Conservation (phyloP, 2,888 invertebrate genomes). For the Torymus texanus region DNA sequence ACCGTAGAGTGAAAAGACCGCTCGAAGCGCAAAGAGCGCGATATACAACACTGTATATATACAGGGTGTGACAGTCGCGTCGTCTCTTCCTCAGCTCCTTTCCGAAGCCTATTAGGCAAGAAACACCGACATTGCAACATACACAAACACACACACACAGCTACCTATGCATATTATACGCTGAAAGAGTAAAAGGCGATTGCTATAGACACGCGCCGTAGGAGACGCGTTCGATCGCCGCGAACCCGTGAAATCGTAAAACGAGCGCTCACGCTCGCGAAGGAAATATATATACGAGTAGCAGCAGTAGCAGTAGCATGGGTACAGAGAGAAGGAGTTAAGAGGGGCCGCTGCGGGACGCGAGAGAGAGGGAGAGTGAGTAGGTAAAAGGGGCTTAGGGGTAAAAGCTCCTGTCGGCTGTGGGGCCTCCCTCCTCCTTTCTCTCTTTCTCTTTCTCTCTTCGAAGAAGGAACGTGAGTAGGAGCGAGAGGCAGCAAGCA, state of each 20-base stretch:
- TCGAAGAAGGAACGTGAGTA: no score
- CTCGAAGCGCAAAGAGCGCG: no score
- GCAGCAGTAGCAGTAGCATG: neutral
- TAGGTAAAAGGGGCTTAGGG: constrained; percentile 61
- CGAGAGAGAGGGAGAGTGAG: constrained; percentile 24
- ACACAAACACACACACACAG: no score
- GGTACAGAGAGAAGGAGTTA: constrained; percentile 19
- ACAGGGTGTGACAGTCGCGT: no score
- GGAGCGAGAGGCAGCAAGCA: no score
- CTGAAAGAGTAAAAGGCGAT: no score
- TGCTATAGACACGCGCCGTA: neutral
- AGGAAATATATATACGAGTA: constrained; percentile 18
- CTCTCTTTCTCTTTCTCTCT: neutral
- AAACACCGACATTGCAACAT: constrained; percentile 29
- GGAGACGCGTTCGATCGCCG: neutral
- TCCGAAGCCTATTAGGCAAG: constrained; percentile 60
- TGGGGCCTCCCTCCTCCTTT: constrained; percentile 14
- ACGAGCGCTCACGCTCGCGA: constrained; percentile 1
- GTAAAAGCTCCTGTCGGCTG: constrained; percentile 60
- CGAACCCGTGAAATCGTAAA: constrained; percentile 43
- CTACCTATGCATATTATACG: no score
- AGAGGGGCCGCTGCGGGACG: constrained; percentile 15
- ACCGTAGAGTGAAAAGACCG: no score
- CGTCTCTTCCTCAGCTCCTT: no score
- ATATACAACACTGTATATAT: no score